Base-by-base conservation (phyloP, 1,140 invertebrate species). In the Grapholita molesta region DNA sequence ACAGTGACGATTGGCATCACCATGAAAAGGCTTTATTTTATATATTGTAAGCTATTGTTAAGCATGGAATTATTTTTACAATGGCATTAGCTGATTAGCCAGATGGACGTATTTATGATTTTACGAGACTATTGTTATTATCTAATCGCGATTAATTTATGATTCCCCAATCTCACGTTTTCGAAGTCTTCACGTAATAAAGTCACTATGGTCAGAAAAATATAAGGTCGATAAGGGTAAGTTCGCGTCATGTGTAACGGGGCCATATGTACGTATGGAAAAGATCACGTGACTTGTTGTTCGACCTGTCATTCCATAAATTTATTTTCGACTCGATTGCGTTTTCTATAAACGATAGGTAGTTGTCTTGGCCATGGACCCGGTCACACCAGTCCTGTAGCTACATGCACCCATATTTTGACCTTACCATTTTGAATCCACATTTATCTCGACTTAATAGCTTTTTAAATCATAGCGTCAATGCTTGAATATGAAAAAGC, bases 101-200 rank as follows among this genome's bases (percentile, higher is more conserved):
- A 21, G 42, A 30, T 61, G 55, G 28, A 61, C 55, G n/a, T 61
- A 32, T 61, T 61, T 32, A 61, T 6, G 23, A 61, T 2, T 28
- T 15, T 48, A 48, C 18, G 8, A 48, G 12, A 6, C 42, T 48
- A 25, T 61, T 11, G 28, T 15, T 32, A 61, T 61, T 61, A 61
- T 61, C 55, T 61, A 28, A 61, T 61, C 55, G 9, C 3, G 24
- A 12, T 61, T 61, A 61, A 61, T 61, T 61, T 28, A 61, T 15
- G 12, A 28, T 61, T 61, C 28, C 25, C 55, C 55, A 61, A 61
- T 61, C n/a, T 11, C 24, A 21, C 6, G n/a, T 3, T 28, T 32
- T 15, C 24, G 12, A 12, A 61, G 24, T 25, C 21, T 28, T 61
- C 18, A 28, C 25, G 24, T 61, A 25, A 28, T 25, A 61, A n/a